Evolutionary conservation across 2,797 vertebrate species (phyloP).

Genomic region (Macropus fuliginosus): DNA sequence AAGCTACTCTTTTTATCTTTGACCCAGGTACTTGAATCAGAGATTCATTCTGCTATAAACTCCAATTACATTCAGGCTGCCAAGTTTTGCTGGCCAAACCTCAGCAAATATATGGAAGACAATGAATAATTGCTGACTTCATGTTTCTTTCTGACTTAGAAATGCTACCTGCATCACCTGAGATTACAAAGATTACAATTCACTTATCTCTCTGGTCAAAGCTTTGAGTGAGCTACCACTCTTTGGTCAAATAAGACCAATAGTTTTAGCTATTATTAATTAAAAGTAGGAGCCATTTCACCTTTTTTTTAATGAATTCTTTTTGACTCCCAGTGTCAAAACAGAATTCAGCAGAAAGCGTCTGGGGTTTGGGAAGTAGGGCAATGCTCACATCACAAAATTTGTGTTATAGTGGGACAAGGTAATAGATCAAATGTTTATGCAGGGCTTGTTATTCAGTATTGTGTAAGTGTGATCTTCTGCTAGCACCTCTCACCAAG

Average conservation of each 20-base stretch:
- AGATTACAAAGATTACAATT: constrained; percentile 51
- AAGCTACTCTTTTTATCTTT: constrained; percentile 47
- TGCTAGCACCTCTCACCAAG: not conserved
- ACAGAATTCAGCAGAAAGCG: not conserved
- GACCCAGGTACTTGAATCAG: constrained; percentile 74
- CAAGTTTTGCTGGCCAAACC: constrained; percentile 65
- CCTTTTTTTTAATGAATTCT: not conserved
- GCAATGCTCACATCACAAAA: not conserved
- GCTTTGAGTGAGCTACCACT: not conserved
- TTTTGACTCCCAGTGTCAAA: constrained; percentile 21
- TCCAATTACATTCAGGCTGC: constrained; percentile 71
- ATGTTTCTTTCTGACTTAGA: constrained; percentile 40
- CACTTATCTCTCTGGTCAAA: constrained; percentile 53
- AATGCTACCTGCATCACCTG: constrained; percentile 50
- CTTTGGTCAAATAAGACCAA: constrained; percentile 4
- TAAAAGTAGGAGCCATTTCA: not conserved
- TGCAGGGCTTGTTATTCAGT: not conserved
- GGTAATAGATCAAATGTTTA: not conserved
- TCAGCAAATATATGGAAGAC: constrained; percentile 53
- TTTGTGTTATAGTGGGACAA: not conserved
- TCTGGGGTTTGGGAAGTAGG: not conserved
- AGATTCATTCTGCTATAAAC: constrained; percentile 76
- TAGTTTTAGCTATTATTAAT: not conserved
- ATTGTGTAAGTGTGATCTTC: not conserved
- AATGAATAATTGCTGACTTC: constrained; percentile 73